Conservation (phyloP, 2,113 vertebrate species). For the Heliornis fulica region DNA sequence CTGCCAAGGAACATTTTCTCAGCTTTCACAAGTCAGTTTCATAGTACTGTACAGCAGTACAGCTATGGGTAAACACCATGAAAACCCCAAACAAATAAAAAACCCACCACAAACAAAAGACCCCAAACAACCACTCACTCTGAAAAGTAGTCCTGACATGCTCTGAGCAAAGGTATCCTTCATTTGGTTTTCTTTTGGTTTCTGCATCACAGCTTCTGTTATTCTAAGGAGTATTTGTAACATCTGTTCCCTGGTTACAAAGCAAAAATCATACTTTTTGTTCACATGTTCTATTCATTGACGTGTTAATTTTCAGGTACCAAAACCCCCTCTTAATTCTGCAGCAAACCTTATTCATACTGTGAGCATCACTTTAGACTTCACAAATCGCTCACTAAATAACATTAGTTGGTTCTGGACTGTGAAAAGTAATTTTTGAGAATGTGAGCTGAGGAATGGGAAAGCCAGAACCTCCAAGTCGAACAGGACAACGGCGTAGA, state of each 20-base stretch:
- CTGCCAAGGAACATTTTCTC: neutral
- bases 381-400: neutral
- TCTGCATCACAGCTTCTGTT: slow-evolving; percentile 95
- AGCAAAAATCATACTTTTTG: slow-evolving; percentile 27
- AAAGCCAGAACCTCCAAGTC: neutral
- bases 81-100: neutral
- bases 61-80: neutral
- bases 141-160: slow-evolving; percentile 90
- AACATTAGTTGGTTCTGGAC: neutral
- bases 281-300: neutral
- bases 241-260: slow-evolving; percentile 91
- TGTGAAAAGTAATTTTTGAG: neutral
- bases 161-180: slow-evolving; percentile 91
- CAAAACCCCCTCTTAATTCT: neutral
- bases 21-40: neutral
- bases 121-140: slow-evolving; percentile 79
- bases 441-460: neutral
- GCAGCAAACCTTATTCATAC: neutral
- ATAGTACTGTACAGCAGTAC: neutral
- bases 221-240: slow-evolving; percentile 93
- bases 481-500: neutral
- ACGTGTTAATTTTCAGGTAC: neutral
- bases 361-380: rapidly evolving
- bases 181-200: slow-evolving; percentile 87
- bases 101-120: neutral